A percentile compares a stretch with the other conserved stretches of the same genome.
Evolutionary conservation across 1,140 invertebrate species (phyloP).

Genomic region (Ceratitis capitata): DNA sequence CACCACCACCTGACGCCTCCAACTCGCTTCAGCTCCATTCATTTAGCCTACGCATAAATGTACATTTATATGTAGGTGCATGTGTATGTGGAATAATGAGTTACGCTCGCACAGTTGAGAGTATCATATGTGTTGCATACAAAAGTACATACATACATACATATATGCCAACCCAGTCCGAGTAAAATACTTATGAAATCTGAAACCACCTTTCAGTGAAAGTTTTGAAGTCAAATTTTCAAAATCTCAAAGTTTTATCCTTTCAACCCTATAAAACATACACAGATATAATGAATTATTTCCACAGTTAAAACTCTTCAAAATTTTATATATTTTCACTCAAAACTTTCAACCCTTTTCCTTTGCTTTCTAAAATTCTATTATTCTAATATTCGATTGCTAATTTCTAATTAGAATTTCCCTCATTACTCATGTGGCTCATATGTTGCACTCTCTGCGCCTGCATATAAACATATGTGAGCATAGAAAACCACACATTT

Average conservation of each 20-base stretch:
- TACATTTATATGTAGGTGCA: neutral
- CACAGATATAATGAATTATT: neutral
- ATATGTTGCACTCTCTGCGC: neutral
- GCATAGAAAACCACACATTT: neutral
- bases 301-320: neutral
- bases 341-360: conserved; percentile 27
- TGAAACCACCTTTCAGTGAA: neutral
- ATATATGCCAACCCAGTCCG: neutral
- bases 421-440: neutral
- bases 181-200: neutral
- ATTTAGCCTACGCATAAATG: neutral
- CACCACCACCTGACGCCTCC: neutral
- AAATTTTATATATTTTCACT: conserved; percentile 7
- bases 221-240: neutral
- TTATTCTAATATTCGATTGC: neutral
- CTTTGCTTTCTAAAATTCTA: neutral
- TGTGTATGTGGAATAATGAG: neutral
- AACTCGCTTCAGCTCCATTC: neutral
- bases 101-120: neutral
- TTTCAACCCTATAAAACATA: neutral
- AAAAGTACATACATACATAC: neutral
- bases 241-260: neutral
- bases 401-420: conserved; percentile 22
- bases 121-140: neutral
- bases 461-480: too few species aligned